phyloP scores from a whole-genome alignment of 2,797 vertebrate genomes.

The Pteronotus mesoamericanus region DNA sequence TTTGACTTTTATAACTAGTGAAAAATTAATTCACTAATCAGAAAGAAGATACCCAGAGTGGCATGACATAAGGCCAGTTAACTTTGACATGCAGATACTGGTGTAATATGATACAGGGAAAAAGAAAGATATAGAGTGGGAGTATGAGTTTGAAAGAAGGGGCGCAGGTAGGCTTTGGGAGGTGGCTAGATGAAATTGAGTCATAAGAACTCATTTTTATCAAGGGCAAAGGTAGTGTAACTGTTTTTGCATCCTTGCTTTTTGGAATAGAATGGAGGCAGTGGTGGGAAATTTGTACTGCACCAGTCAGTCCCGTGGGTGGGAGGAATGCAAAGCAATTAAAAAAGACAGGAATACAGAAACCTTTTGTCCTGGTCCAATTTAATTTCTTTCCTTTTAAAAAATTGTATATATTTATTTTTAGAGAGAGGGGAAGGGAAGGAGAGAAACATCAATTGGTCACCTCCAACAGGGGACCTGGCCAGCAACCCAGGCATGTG shows the following conservation, averaged over 20 bases:
- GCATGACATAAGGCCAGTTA: background rate
- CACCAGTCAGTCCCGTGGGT: background rate
- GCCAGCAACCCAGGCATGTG: no score
- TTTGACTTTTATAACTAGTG: background rate
- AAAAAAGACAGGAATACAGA: background rate
- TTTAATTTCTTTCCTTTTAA: background rate
- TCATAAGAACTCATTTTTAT: background rate
- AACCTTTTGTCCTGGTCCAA: background rate
- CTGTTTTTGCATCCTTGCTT: background rate
- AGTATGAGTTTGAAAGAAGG: background rate
- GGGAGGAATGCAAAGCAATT: background rate
- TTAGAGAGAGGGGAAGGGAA: no score
- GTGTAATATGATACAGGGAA: background rate
- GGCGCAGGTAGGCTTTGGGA: background rate
- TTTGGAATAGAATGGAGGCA: background rate
- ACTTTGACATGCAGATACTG: background rate
- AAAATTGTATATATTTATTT: no score
- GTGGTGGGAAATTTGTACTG: background rate
- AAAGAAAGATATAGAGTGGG: background rate
- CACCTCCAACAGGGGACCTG: no score
- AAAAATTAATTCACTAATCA: conserved; percentile 13
- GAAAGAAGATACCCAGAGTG: background rate
- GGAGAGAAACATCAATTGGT: no score
- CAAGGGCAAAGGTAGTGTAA: background rate
- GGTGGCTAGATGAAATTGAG: background rate